Base-by-base conservation (phyloP, 2,113 vertebrate genomes). In the Ploceus nigricollis region DNA sequence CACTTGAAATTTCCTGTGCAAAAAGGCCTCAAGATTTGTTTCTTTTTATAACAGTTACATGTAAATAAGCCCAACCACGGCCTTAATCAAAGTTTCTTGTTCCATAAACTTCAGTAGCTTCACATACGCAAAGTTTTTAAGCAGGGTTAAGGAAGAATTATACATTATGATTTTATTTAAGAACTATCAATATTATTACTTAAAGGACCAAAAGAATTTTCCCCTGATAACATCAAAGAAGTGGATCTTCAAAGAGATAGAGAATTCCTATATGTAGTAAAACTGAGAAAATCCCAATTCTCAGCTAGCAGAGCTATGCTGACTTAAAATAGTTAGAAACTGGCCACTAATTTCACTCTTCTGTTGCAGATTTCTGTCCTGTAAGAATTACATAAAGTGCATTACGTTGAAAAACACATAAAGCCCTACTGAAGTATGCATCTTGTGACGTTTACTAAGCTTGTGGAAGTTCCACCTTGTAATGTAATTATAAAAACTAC, bases 1-100 rank as follows among this genome's bases (percentile, higher is more conserved):
- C 73, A 96, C 50, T 80, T 95, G 94, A 95, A 95, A 95, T 71
- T 96, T 98, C 93, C 97, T 97, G 65, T 89, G 39, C 81, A 71
- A 88, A 96, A 94, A 72, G 53, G 6, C 40, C 57, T 81, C 28
- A 92, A 91, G 81, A 85, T 95, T 96, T 96, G 51, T 93, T 94
- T 72, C 56, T 87, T 94, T 91, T 72, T 90, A 96, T 87, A 83
- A 94, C 40, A 45, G 40, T 60, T 72, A 77, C 45, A 69, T 10
- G 8, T 54, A 94, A 96, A 86, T 76, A 82, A 13, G 27, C 54
- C 73, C 94, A 96, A 95, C n/a, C n/a, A n/a, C n/a, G n/a, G 27
- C 51, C 76, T 54, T 39, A 89, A 93, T 75, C 47, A 61, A 94
- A 96, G 40, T 87, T 85, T 93, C 21, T 71, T 53, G 50, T 40